These are phyloP conservation scores for Tetramorium bicarinatum DNA, from an alignment of 2,888 invertebrate genomes.

Conservation along the genomic window DNA sequence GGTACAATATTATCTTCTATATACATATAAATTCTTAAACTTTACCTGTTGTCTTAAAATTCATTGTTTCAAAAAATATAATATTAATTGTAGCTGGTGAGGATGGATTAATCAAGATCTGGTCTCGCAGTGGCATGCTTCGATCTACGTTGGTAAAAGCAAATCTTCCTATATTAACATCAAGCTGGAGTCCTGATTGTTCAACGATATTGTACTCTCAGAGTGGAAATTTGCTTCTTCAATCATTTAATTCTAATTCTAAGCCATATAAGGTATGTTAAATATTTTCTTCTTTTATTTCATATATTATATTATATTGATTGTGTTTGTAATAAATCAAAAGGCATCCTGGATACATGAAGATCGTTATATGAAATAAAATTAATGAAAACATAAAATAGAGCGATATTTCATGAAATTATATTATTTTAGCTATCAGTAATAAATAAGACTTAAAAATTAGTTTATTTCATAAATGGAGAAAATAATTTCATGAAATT, in stretches of 20 bases:
- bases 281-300: slow-evolving; percentile 29
- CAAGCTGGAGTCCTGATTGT: slow-evolving; percentile 94
- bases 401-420: too few species aligned
- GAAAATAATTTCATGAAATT: too few species aligned
- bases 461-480: not conserved
- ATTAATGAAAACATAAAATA: too few species aligned
- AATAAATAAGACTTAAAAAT: too few species aligned
- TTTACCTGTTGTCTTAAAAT: slow-evolving; percentile 7
- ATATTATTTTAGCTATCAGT: too few species aligned
- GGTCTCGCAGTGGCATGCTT: slow-evolving; percentile 98
- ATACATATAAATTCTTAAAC: too few species aligned
- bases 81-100: slow-evolving; percentile 92
- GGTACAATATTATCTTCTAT: slow-evolving; percentile 87
- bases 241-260: slow-evolving; percentile 91
- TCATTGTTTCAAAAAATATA: not conserved
- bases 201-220: slow-evolving; percentile 91
- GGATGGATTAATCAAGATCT: slow-evolving; percentile 98
- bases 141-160: slow-evolving; percentile 96
- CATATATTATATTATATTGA: not conserved
- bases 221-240: slow-evolving; percentile 90
- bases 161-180: slow-evolving; percentile 93
- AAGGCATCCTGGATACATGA: too few species aligned
- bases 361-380: too few species aligned
- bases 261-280: slow-evolving; percentile 90
- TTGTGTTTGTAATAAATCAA: too few species aligned